A percentile compares a stretch with the other conserved stretches of the same genome.
These are phyloP conservation scores for Cephus pygmeus DNA, from an alignment of 2,888 invertebrate genomes.

Conservation along the genomic window DNA sequence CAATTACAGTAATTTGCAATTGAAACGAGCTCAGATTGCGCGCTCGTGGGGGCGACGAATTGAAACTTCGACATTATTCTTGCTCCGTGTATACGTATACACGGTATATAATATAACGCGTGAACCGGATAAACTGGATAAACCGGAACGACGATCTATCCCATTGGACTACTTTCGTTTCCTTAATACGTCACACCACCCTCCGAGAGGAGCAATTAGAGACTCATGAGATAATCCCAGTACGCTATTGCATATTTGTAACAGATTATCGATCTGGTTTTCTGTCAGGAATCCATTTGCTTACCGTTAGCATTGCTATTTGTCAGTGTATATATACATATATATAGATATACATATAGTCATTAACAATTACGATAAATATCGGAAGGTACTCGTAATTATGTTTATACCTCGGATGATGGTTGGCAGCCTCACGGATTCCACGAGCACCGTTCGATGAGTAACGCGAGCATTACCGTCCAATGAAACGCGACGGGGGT, in stretches of 20 bases:
- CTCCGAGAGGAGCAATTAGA: constrained; percentile 45
- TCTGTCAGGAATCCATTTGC: not conserved
- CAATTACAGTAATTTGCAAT: not conserved
- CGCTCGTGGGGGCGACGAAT: not conserved
- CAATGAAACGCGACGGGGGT: constrained; percentile 4
- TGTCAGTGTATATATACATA: not conserved
- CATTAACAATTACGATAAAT: not conserved
- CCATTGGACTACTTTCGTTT: constrained; percentile 44
- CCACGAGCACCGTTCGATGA: not conserved
- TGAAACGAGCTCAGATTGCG: not conserved
- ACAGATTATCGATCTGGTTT: not conserved
- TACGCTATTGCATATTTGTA: not conserved
- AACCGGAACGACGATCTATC: constrained; percentile 28
- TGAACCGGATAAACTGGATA: constrained; percentile 38
- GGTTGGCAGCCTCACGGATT: not conserved
- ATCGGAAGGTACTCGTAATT: not conserved
- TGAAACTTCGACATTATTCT: not conserved
- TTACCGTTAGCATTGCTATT: not conserved
- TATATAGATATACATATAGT: not conserved
- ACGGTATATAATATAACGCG: not conserved
- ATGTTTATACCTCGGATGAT: not conserved
- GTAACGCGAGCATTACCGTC: not conserved
- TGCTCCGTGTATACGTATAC: not conserved
- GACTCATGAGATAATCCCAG: constrained; percentile 5
- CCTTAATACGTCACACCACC: constrained; percentile 49